Base-by-base conservation (phyloP, 2,888 invertebrate species). In the Panopea generosa region DNA sequence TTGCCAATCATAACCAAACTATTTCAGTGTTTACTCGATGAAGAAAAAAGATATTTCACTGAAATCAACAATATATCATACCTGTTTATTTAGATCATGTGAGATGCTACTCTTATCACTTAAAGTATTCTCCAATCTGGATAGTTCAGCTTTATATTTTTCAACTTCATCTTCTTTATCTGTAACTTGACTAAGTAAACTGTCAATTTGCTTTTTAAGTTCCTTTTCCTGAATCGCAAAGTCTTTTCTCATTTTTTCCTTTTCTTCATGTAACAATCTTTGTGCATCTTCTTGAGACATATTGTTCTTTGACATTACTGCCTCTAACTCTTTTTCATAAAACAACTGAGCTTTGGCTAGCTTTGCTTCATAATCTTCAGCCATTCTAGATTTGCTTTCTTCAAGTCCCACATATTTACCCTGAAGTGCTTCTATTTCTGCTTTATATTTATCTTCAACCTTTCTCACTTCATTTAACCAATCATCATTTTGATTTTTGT, bases 251-350 rank as follows among this genome's bases (percentile, higher is more conserved):
- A 92, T 55, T 79, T 87, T 88, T 29, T 91, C 89, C 62, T 87
- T 84, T 66, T 90, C 87, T 52, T 87, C 85, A 29, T 82, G 74
- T 16, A 91, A 70, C n/a, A 53, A 61, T 57, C 73, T 69, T 18
- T 87, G 57, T 14, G 88, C 85, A 24, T 85, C 86, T 26, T 89
- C 86, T 27, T 83, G 65, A 29, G 82, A 80, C 2, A 84, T 40
- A 65, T 79, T 85, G 47, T 89, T 87, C 18, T 82, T 78, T 49
- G 86, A 73, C 65, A 74, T 85, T 26, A 90, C 71, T 9, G 86
- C 90, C 60, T 90, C 88, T 14, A 92, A 79, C 74, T 92, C 92
- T 59, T 92, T 90, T 80, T 92, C 90, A 83, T 90, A 91, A 69
- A 91, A 91, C 20, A 90, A 85, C 72, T 90, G 87, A 26, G 91